Base-by-base conservation (phyloP, 2,113 vertebrate species). In the Emydocephalus ijimae region DNA sequence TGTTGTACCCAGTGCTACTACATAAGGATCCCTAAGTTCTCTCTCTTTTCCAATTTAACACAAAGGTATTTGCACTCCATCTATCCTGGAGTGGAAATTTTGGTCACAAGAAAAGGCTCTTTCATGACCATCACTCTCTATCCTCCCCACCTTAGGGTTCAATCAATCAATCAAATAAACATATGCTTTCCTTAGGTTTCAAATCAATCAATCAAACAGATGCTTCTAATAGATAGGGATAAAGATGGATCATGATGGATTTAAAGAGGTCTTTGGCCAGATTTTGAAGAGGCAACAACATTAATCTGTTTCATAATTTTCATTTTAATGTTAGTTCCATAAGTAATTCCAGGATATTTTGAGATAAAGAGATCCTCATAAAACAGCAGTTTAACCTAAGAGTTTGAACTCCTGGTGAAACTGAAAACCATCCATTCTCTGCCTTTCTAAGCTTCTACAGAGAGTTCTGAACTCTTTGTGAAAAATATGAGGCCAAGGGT, bases 241-340 rank as follows among this genome's bases (percentile, higher is more conserved):
- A 90, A 52, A 4, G 18, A 9, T 54, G n/a, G 48, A 29, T n/a
- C 24, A 64, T 61, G 48, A 15, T 89, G 87, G 1, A 89, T 21
- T 89, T 34, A 89, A 89, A 89, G 21, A 89, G 45, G 6, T 52
- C n/a, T 56, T 95, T 94, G 92, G 95, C 54, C 92, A 93, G 90
- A n/a, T 0, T 0, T 54, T 94, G 90, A 91, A 91, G 92, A 94
- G 85, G 93, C 93, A 95, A 94, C 94, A 92, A 94, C 95, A 94
- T 24, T 93, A 94, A 94, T 14, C 91, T 92, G 90, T 61, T 92
- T 86, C 85, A 92, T 90, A 21, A 39, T 88, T 89, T 55, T 89
- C n/a, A 89, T 57, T 89, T 89, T 2, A 89, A 5, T 43, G 54
- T 3, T 50, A 88, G 87, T 54, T 59, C 64, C 29, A 69, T n/a